Percentiles rank a stretch among this genome's conserved stretches.
Conservation (phyloP, 2,888 invertebrate genomes). For the Nymphalis polychloros region DNA sequence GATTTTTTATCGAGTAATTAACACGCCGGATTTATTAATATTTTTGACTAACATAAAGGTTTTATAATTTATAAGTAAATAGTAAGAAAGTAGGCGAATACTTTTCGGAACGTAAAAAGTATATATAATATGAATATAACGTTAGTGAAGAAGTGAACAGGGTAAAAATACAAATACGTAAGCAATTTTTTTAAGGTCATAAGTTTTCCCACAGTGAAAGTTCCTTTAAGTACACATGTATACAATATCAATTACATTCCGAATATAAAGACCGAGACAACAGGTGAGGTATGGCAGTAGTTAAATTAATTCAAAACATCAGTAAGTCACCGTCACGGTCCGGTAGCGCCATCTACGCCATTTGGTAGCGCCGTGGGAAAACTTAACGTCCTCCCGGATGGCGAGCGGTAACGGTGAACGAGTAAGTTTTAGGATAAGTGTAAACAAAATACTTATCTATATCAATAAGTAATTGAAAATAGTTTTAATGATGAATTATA, state of each 20-base stretch:
- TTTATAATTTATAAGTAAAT: too few relatives aligned
- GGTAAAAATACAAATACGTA: background rate
- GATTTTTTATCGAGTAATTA: too few relatives aligned
- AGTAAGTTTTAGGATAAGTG: slow-evolving; percentile 8
- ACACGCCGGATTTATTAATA: too few relatives aligned
- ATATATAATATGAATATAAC: too few relatives aligned
- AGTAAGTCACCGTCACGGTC: slow-evolving; percentile 79
- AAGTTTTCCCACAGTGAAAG: slow-evolving; percentile 27
- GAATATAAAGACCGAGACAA: slow-evolving; percentile 49
- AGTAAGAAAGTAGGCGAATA: too few relatives aligned
- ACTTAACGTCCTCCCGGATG: slow-evolving; percentile 64
- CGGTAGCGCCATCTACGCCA: slow-evolving; percentile 58
- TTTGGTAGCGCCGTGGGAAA: slow-evolving; percentile 77
- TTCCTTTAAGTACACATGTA: slow-evolving; percentile 25
- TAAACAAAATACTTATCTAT: background rate
- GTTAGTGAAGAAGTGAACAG: too few relatives aligned
- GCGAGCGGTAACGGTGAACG: slow-evolving; percentile 20
- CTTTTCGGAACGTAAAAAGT: background rate
- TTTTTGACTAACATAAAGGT: too few relatives aligned
- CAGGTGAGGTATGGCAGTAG: slow-evolving; percentile 66
- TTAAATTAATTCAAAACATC: slow-evolving; percentile 69
- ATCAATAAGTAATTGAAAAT: background rate
- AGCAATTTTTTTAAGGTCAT: slow-evolving; percentile 11
- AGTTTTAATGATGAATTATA: too few relatives aligned
- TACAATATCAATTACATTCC: slow-evolving; percentile 28